These are phyloP conservation scores for Monarcha castaneiventris DNA, from an alignment of 2,113 vertebrate genomes.

Conservation along the genomic window DNA sequence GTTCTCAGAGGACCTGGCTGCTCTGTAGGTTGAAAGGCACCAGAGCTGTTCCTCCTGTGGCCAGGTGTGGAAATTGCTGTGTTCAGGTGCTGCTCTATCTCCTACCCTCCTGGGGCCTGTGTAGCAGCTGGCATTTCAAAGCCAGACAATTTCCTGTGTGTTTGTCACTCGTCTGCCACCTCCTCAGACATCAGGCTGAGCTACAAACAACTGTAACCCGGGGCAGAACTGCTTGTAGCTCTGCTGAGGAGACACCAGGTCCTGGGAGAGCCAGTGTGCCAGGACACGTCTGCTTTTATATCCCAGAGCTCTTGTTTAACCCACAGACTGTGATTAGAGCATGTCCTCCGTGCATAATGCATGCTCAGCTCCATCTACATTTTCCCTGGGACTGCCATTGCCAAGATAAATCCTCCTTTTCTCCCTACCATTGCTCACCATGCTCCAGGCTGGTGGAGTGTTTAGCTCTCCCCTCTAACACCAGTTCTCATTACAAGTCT, in stretches of 20 bases:
- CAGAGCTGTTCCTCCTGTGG: background rate
- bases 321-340: background rate
- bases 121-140: background rate
- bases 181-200: background rate
- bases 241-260: background rate
- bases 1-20: background rate
- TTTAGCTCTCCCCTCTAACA: conserved; percentile 31
- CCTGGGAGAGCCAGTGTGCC: background rate
- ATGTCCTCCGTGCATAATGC: conserved; percentile 30
- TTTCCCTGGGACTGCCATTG: background rate
- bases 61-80: background rate
- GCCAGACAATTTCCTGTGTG: background rate
- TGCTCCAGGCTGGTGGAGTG: background rate
- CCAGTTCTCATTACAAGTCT: conserved; percentile 10
- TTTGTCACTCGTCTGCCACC: background rate
- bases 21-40: background rate
- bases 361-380: conserved; percentile 3
- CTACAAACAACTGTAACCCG: background rate
- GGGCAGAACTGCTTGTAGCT: background rate
- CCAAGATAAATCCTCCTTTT: conserved; percentile 26
- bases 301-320: background rate
- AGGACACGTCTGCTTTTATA: background rate
- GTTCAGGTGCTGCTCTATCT: background rate
- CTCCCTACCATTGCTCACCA: background rate
- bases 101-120: background rate